These are phyloP conservation scores for Chelidonichthys spinosus DNA, from an alignment of 2,797 vertebrate genomes.

Conservation along the genomic window DNA sequence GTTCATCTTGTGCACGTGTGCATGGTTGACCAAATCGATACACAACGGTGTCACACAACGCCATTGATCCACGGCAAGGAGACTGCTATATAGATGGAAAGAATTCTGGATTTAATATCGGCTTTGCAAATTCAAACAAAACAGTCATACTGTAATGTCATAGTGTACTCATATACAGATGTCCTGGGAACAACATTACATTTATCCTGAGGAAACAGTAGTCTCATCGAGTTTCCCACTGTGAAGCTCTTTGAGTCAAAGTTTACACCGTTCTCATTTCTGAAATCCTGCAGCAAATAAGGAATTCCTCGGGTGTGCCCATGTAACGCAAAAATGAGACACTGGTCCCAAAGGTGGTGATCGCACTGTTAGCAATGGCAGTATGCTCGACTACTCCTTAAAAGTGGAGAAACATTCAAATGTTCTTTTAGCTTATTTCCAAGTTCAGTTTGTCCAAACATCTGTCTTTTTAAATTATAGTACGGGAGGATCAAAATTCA, in stretches of 20 bases:
- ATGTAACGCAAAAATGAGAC: not conserved
- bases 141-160: not conserved
- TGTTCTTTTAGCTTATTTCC: conserved; percentile 4
- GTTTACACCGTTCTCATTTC: not conserved
- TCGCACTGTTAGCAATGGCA: not conserved
- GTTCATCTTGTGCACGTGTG: not conserved
- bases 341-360: not conserved
- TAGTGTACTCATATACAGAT: not conserved
- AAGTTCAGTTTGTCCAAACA: conserved; percentile 8
- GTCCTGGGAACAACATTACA: not conserved
- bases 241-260: not conserved
- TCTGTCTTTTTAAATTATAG: not conserved
- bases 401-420: not conserved
- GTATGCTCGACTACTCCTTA: not conserved
- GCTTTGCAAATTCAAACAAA: not conserved
- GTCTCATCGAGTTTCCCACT: not conserved
- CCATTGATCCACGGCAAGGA: not conserved
- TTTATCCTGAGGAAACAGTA: not conserved
- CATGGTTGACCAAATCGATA: not conserved
- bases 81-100: not conserved
- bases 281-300: not conserved
- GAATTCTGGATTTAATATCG: not conserved
- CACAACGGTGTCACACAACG: not conserved
- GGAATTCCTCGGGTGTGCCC: not conserved
- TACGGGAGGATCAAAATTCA: not conserved